phyloP scores from a whole-genome alignment of 2,113 vertebrate species.

The Acinonyx jubatus region DNA sequence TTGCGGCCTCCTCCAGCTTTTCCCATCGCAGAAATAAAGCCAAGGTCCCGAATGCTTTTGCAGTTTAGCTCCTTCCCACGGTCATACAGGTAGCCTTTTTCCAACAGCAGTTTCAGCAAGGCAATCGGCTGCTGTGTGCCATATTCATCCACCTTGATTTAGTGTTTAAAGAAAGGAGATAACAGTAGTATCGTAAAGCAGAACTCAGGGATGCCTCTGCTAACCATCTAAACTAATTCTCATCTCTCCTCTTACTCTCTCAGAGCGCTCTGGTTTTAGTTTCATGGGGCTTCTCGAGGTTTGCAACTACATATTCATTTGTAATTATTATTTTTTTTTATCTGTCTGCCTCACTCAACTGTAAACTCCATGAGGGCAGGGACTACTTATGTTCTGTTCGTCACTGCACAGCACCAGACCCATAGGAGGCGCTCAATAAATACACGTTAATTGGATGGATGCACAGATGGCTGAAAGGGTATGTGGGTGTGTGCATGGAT shows the following conservation, averaged over 20 bases:
- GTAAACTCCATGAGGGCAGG: background rate
- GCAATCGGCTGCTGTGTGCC: constrained; percentile 98
- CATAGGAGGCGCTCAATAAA: background rate
- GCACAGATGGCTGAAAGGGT: background rate
- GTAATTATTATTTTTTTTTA: background rate
- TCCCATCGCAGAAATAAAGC: constrained; percentile 96
- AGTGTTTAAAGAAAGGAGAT: background rate
- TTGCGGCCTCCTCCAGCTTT: constrained; percentile 97
- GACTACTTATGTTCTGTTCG: background rate
- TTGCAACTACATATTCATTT: accelerated
- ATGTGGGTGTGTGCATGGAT: accelerated
- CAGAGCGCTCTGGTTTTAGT: background rate
- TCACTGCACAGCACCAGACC: background rate
- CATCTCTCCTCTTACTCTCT: accelerated
- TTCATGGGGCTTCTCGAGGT: accelerated
- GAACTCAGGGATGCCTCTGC: background rate
- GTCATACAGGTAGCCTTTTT: constrained; percentile 93
- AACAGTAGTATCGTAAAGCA: accelerated
- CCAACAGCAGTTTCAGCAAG: constrained; percentile 94
- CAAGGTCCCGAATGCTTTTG: constrained; percentile 94
- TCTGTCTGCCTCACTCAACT: background rate
- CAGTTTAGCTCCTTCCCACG: constrained; percentile 94
- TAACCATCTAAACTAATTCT: background rate
- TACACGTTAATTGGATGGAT: background rate
- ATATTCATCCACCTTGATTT: constrained; percentile 92